Conservation (phyloP, 2,888 invertebrate species). For the Crematogaster levior region DNA sequence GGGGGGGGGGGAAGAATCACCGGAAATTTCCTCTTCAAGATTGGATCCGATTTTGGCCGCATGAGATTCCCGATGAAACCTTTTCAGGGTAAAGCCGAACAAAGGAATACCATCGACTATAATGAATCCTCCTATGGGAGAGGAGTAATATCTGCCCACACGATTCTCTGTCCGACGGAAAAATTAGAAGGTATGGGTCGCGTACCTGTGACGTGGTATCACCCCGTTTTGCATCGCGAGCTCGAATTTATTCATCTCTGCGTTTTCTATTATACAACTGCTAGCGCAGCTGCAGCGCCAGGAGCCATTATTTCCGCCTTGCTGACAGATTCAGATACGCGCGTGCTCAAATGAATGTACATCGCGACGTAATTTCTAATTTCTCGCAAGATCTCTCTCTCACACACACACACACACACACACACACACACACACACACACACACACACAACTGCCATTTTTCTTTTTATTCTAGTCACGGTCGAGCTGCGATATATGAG, state of each 20-base stretch:
- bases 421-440: too few species aligned
- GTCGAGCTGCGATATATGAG: not conserved
- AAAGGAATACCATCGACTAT: not conserved
- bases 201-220: not conserved
- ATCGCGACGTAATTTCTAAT: conserved; percentile 46
- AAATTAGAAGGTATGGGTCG: conserved; percentile 7
- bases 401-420: too few species aligned
- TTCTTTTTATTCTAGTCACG: not conserved
- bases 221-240: not conserved
- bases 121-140: not conserved
- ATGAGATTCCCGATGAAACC: not conserved
- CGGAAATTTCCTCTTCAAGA: not conserved
- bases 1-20: not conserved
- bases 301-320: conserved; percentile 39
- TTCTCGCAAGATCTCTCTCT: conserved; percentile 23
- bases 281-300: conserved; percentile 49
- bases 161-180: not conserved
- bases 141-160: not conserved
- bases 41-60: not conserved
- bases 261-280: conserved; percentile 34
- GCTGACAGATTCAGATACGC: conserved; percentile 50
- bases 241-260: conserved; percentile 43
- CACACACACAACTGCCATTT: too few species aligned
- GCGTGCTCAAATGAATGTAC: conserved; percentile 49
- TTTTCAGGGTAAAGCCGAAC: conserved; percentile 8